These are phyloP conservation scores for Dolichopus griseipennis DNA, from an alignment of 2,888 invertebrate species.

Conservation along the genomic window DNA sequence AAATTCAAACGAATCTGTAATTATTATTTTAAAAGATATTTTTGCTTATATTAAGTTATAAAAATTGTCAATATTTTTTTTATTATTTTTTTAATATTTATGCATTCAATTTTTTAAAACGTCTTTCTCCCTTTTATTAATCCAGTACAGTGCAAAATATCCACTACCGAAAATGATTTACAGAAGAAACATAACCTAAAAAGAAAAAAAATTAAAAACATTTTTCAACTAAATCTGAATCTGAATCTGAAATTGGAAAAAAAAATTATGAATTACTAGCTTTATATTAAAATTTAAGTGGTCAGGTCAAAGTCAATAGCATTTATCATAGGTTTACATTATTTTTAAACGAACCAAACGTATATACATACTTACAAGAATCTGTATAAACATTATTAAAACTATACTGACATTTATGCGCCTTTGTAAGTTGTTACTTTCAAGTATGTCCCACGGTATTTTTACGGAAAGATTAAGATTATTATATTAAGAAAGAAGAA, in stretches of 20 bases:
- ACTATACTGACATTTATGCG: not conserved
- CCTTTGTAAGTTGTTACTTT: not conserved
- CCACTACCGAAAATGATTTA: too few relatives aligned
- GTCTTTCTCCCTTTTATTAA: too few relatives aligned
- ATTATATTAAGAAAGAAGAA: not conserved
- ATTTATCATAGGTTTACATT: too few relatives aligned
- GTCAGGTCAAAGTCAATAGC: not conserved
- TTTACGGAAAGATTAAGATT: not conserved
- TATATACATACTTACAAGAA: not conserved
- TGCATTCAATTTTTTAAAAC: not conserved
- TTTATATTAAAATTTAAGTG: not conserved
- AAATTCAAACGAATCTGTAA: too few relatives aligned
- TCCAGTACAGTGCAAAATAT: too few relatives aligned
- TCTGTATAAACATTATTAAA: not conserved
- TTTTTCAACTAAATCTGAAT: too few relatives aligned
- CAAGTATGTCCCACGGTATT: not conserved
- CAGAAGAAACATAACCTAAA: not conserved
- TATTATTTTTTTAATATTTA: not conserved
- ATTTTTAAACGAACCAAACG: not conserved
- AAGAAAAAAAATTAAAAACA: too few relatives aligned
- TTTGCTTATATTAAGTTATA: too few relatives aligned
- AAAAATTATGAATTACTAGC: not conserved
- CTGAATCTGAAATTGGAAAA: not conserved
- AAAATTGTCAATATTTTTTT: not conserved
- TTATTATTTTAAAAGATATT: too few relatives aligned